phyloP scores from a whole-genome alignment of 2,888 invertebrate genomes.

The Chaitophorus viminalis region DNA sequence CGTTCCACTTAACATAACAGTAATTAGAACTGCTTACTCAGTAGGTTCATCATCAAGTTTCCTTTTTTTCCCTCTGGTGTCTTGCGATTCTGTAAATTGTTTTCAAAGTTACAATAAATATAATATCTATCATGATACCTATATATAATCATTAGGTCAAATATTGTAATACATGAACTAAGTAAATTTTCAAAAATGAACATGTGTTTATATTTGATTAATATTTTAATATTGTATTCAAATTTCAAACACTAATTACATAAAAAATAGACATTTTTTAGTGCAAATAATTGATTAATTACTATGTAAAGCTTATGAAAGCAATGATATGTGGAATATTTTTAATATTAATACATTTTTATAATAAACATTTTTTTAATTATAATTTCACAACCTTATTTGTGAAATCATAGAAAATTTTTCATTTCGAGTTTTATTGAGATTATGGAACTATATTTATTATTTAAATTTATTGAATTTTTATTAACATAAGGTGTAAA shows the following conservation, averaged over 20 bases:
- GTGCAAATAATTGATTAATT: conserved; percentile 10
- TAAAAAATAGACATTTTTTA: background rate
- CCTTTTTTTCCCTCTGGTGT: conserved; percentile 52
- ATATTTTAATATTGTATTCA: background rate
- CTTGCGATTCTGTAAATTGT: conserved; percentile 50
- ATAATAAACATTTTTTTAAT: background rate
- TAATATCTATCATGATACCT: background rate
- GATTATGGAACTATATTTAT: no score
- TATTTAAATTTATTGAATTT: no score
- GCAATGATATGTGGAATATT: background rate
- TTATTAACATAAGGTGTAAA: no score
- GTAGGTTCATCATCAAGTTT: conserved; percentile 43
- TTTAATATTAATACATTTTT: conserved; percentile 12
- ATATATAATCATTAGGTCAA: background rate
- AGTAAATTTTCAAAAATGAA: background rate
- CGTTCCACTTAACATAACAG: conserved; percentile 56
- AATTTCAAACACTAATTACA: background rate
- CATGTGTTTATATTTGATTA: conserved; percentile 9
- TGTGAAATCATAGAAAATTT: background rate
- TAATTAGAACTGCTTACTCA: conserved; percentile 17
- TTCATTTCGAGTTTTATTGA: background rate
- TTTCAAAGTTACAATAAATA: background rate
- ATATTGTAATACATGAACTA: background rate
- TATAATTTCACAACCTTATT: no score
- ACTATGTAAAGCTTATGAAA: conserved; percentile 33